Conservation (phyloP, 2,113 vertebrate species). For the Oryctolagus cuniculus region mOryCun1.1 NW_027208201.1:4514001-4514500, state of each 20-base stretch:
- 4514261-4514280: too few relatives aligned
- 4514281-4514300: neutral
- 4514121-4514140: neutral
- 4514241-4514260: neutral
- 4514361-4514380: neutral
- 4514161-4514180: neutral
- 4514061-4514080: neutral
- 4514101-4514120: neutral
- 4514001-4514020: too few relatives aligned
- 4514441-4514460: neutral
- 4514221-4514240: neutral
- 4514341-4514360: neutral
- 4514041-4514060: neutral
- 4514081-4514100: neutral
- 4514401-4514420: neutral
- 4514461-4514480: neutral
- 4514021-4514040: too few relatives aligned
- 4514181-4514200: neutral
- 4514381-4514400: neutral
- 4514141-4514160: neutral
- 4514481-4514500: neutral
- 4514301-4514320: neutral
- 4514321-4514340: neutral
- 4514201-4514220: neutral
- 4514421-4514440: neutral